Conservation (phyloP, 2,113 vertebrate species). For the Ciconia boyciana region DNA sequence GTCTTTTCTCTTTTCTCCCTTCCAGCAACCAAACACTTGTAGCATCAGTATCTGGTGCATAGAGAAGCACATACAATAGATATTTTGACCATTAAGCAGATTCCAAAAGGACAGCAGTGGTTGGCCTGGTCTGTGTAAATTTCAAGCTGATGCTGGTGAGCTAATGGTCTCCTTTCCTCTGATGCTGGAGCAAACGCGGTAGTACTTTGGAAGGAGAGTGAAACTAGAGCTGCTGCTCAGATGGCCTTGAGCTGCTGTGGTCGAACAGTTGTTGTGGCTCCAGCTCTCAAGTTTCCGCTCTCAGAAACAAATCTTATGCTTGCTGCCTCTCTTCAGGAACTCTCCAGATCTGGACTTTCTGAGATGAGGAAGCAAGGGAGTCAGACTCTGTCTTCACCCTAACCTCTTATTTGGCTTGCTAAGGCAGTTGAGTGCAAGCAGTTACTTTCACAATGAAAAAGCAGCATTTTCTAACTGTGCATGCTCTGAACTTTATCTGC, state of each 20-base stretch:
- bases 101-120: background rate
- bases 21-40: background rate
- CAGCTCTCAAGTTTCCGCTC: slow-evolving; percentile 31
- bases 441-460: background rate
- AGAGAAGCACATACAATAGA: background rate
- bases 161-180: background rate
- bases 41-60: background rate
- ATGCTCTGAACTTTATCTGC: background rate
- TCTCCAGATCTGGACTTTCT: background rate
- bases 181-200: background rate
- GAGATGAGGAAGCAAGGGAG: background rate
- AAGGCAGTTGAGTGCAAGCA: background rate
- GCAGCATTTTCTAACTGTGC: background rate
- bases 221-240: background rate
- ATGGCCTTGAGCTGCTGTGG: background rate
- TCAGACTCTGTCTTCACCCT: background rate
- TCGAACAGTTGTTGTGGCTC: background rate
- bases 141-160: background rate
- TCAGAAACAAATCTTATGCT: background rate
- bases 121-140: background rate
- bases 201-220: background rate
- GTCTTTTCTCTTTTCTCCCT: background rate
- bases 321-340: background rate
- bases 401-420: background rate
- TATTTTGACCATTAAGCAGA: background rate